Base-by-base conservation (phyloP, 2,797 vertebrate genomes). In the Takifugu rubripes region DNA sequence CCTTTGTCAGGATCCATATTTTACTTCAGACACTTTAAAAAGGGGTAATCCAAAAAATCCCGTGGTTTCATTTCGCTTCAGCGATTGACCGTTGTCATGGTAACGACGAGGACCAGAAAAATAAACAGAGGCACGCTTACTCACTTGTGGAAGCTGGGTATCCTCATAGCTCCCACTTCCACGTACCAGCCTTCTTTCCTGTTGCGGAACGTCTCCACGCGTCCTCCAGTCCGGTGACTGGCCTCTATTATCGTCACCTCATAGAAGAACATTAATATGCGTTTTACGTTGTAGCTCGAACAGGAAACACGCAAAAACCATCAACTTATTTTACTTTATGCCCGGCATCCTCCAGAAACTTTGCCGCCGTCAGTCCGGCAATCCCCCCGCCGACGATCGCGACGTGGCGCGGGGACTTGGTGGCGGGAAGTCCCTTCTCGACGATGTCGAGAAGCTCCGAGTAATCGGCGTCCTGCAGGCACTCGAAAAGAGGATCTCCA, bases 141-240 rank as follows among this genome's bases (percentile, higher is more conserved):
- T 88, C 68, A 94, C 94, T 79, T 86, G 68, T 95, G 92, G 3
- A 92, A 92, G 66, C 44, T 87, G 53, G 94, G 93, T 74, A 94
- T 94, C 68, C 94, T 90, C 93, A 95, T 95, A 53, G 94, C 90
- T 0, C 93, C 94, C 44, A 94, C 40, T 52, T 95, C 94, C 59
- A 90, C 93, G 21, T 88, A 92, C 93, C 93, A 94, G 68, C 91
- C 90, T 0, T 91, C 92, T 56, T 15, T 83, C n/a, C 7, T 75
- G 61, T 92, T 82, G 70, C 92, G 90, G 77, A 89, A 89, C 2
- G 94, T 95, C 61, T 89, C 63, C 67, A 95, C 89, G 8, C 94
- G 89, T 52, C 93, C 94, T 46, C 94, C 94, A 0, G 92, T 78
- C 15, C 85, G 90, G 8, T 52, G 54, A 65, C 85, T 90, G 43